Evolutionary conservation across 2,888 invertebrate species (phyloP), one percentile per base, ranked within the genome.

Genomic region (Bedellia somnulentella): DNA sequence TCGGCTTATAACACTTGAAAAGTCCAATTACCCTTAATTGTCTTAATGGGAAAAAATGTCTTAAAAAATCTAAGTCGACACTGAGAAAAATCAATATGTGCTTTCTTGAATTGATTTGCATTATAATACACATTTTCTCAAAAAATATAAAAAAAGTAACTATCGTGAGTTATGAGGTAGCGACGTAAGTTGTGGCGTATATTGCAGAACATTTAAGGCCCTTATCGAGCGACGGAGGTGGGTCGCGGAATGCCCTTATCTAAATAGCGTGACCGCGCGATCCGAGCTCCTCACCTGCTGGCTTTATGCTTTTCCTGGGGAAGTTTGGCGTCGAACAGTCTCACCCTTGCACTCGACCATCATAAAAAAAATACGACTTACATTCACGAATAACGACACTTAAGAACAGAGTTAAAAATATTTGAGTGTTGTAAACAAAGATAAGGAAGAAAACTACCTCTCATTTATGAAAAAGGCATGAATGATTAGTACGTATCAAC

Each of bases 201-300:
- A 27, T 27, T 27, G 15, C 12, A 21, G 33, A 26, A 28, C 28
- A 31, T 28, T 24, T 32, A 27, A 32, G 33, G 41, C 42, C 47
- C 46, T 61, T 61, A 62, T 61, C 57, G 57, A 8, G 16, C 25
- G 47, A 49, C 46, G 50, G 44, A 35, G 53, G 51, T 54, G 55
- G 62, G 62, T 59, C 62, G 58, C 53, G 56, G 57, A 58, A 54
- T 51, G 47, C 48, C 52, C 63, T 70, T 71, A 73, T 73, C 70
- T 71, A 68, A 73, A 71, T 60, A 62, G 63, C 60, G 55, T 64
- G 67, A 63, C 67, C 67, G 63, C 59, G 63, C 57, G 61, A 57
- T 59, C 57, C 61, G 52, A 55, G 53, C 55, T 50, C 57, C 23
- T 63, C 62, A 64, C 66, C 64, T 66, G 58, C 56, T 50, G 49